A percentile compares a stretch with the other conserved stretches of the same genome.
phyloP scores from a whole-genome alignment of 2,797 vertebrate species.

The Tarsius wallacei region DNA sequence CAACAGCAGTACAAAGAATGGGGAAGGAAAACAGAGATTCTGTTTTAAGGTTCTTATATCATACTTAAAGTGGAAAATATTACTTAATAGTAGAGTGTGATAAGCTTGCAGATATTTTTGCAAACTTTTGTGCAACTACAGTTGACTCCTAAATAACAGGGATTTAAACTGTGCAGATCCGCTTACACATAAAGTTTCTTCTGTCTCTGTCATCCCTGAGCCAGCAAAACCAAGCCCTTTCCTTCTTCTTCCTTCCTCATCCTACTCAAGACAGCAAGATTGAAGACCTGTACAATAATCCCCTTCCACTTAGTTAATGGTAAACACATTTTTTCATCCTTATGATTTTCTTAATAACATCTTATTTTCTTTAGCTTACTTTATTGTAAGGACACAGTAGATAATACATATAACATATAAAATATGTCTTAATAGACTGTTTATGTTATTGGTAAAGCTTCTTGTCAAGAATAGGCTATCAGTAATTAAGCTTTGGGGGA shows the following conservation, averaged over 20 bases:
- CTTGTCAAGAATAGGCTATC: not conserved
- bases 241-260: not conserved
- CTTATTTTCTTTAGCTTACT: not conserved
- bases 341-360: not conserved
- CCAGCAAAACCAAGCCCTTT: not conserved
- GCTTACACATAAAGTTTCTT: not conserved
- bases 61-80: not conserved
- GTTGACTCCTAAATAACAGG: not conserved
- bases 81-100: not conserved
- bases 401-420: not conserved
- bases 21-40: not conserved
- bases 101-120: not conserved
- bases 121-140: not conserved
- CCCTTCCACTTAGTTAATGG: not conserved
- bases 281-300: not conserved
- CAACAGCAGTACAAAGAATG: not conserved
- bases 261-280: not conserved
- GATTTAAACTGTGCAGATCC: not conserved
- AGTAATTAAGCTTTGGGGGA: not conserved
- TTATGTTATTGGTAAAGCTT: not conserved
- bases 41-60: not conserved
- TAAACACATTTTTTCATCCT: not conserved
- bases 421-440: not conserved
- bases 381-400: not conserved
- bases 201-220: not conserved